phyloP scores from a whole-genome alignment of 2,888 invertebrate genomes.

The Erebia ligea region DNA sequence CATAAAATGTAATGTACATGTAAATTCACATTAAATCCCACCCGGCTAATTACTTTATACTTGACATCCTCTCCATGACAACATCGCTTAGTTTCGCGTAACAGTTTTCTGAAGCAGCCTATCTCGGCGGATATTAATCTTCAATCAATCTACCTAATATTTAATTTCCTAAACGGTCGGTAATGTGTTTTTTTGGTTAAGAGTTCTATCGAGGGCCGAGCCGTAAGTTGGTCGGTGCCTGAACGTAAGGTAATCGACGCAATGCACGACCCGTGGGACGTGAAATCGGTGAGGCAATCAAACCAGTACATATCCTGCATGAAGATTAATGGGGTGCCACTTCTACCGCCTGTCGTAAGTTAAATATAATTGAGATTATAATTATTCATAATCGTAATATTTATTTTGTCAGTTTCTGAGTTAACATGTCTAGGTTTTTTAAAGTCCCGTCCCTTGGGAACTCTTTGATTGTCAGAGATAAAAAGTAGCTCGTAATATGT shows the following conservation, averaged over 20 bases:
- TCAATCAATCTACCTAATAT: constrained; percentile 2
- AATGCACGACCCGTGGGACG: constrained; percentile 80
- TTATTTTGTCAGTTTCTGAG: neutral
- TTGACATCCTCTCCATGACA: constrained; percentile 77
- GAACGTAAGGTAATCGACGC: constrained; percentile 37
- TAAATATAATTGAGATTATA: neutral
- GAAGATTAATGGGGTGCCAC: constrained; percentile 88
- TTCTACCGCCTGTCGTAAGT: constrained; percentile 90
- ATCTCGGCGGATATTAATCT: constrained; percentile 22
- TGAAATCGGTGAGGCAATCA: constrained; percentile 69
- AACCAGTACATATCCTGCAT: constrained; percentile 86
- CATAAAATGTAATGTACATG: constrained; percentile 11
- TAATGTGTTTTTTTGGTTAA: constrained; percentile 3
- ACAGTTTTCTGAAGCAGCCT: constrained; percentile 48
- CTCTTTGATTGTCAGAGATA: too few relatives aligned
- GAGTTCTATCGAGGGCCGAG: constrained; percentile 3
- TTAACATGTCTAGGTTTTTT: too few relatives aligned
- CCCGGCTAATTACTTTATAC: constrained; percentile 43
- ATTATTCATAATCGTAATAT: neutral
- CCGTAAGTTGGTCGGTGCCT: neutral
- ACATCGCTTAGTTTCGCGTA: constrained; percentile 55
- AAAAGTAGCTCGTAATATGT: too few relatives aligned
- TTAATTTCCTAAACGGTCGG: constrained; percentile 31
- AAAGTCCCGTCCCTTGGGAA: too few relatives aligned
- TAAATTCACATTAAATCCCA: constrained; percentile 18